Base-by-base conservation (phyloP, 2,888 invertebrate genomes). In the Ferdinandea cuprea region DNA sequence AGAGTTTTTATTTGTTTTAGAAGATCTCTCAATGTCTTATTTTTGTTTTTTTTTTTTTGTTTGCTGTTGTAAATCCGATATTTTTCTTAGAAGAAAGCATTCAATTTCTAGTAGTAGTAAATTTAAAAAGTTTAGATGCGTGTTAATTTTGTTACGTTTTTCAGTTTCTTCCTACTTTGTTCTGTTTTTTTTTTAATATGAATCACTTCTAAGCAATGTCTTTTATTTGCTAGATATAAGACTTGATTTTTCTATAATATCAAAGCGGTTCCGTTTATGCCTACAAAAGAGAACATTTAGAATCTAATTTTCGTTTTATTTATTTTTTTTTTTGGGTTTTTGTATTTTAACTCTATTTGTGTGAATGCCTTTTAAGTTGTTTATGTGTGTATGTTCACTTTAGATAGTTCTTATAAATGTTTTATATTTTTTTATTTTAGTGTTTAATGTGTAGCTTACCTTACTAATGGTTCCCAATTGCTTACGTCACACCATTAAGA, bases 381-480 rank as follows among this genome's bases (percentile, higher is more conserved):
- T 56, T 63, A 54, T 85, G 85, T 69, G 17, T 54, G 28, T 25
- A 8, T 44, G 35, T 65, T 63, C 44, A 58, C 50, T 72, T 54
- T 35, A 65, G 15, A 44, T 44, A 44, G 32, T 42, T 68, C 35
- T 68, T 66, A 42, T 58, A 46, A 46, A 44, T 72, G 17, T 61
- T 40, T 28, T 68, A 30, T 9, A 52, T 59, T 35, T 37, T 65
- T 73, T 66, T 32, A 76, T 46, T 79, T 87, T 87, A 86, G 89
- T 89, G 89, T 89, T 89, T 90, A 90, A 89, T 89, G 91, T 91
- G 91, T 91, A 91, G 91, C 91, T 90, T 89, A 90, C 91, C 91
- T 91, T 88, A 89, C 91, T 91, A 90, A 90, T 91, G 90, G 90
- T 90, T 91, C 91, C 91, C 90, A 90, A 90, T 90, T 91, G 91